Evolutionary conservation across 2,888 invertebrate species (phyloP).

Genomic region (Masnerella sp.): DNA sequence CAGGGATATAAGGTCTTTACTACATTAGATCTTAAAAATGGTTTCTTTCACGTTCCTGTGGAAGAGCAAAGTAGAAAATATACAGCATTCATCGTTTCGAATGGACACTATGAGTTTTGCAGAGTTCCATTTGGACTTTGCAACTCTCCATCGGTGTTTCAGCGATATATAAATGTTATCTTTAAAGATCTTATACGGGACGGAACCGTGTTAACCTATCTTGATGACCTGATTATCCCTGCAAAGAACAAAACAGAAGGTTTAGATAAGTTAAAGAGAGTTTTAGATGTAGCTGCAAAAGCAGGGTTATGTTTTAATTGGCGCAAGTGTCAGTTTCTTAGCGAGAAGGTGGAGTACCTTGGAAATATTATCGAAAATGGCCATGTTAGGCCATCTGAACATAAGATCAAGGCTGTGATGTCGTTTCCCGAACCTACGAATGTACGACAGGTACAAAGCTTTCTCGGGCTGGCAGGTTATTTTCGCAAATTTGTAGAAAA

Average conservation of each 20-base stretch:
- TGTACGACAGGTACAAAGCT: neutral
- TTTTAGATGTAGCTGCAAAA: conserved; percentile 42
- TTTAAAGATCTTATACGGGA: conserved; percentile 17
- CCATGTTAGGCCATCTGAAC: neutral
- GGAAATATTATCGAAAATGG: neutral
- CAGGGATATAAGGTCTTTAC: conserved; percentile 44
- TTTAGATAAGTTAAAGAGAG: conserved; percentile 21
- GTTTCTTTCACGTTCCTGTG: conserved; percentile 55
- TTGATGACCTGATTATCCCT: conserved; percentile 55
- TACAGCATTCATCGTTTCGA: conserved; percentile 50
- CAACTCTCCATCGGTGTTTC: conserved; percentile 46
- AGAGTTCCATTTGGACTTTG: conserved; percentile 53
- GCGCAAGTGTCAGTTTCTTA: conserved; percentile 37
- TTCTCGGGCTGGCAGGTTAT: conserved; percentile 50
- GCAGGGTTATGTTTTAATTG: conserved; percentile 54
- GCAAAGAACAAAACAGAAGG: conserved; percentile 25
- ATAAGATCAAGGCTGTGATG: neutral
- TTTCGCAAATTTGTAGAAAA: conserved; percentile 24
- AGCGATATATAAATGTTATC: neutral
- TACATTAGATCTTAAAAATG: conserved; percentile 52
- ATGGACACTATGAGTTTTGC: conserved; percentile 48
- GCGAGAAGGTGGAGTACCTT: neutral
- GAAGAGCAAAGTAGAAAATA: conserved; percentile 47
- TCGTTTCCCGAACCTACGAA: neutral
- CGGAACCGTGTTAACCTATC: conserved; percentile 36